Evolutionary conservation across 92 coral and sea anemone species (phyloP).

Genomic region (Hydrozoanthus gracilis): DNA sequence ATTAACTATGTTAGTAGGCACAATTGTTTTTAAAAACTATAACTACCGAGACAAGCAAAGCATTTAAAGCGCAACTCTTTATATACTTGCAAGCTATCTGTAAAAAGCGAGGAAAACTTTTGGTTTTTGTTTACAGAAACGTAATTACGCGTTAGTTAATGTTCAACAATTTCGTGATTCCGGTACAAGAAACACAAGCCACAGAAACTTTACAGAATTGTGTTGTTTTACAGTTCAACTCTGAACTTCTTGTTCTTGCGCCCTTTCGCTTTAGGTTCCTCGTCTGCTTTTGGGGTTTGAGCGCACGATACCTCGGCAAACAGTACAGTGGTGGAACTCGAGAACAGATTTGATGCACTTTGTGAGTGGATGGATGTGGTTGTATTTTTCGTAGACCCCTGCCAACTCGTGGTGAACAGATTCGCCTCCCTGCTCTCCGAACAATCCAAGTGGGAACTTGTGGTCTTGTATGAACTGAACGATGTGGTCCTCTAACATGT

Average conservation of each 20-base stretch:
- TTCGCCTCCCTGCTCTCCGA: conserved; percentile 24
- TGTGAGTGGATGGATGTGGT: conserved; percentile 32
- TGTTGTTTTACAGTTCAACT: conserved; percentile 12
- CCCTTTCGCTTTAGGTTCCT: not conserved
- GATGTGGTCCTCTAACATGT: conserved; percentile 25
- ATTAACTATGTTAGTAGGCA: conserved; percentile 8
- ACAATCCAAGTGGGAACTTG: conserved; percentile 24
- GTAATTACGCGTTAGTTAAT: too few species aligned
- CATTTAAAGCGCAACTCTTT: conserved; percentile 1
- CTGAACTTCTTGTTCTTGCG: too few species aligned
- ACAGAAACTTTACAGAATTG: conserved; percentile 10
- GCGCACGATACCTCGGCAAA: conserved; percentile 5
- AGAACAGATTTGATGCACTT: conserved; percentile 15
- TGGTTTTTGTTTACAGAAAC: not conserved
- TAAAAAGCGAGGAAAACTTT: conserved; percentile 5
- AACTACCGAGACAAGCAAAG: conserved; percentile 7
- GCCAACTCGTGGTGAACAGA: conserved; percentile 17
- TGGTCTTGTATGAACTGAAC: conserved; percentile 2
- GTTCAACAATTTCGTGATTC: too few species aligned
- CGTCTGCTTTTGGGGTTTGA: not conserved
- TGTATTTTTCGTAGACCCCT: not conserved
- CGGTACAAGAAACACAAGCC: too few species aligned
- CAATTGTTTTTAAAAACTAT: conserved; percentile 10
- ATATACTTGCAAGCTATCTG: conserved; percentile 11
- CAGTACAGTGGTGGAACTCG: conserved; percentile 13